Evolutionary conservation across 2,888 invertebrate species (phyloP), one percentile per base, ranked within the genome.

Genomic region (Tachina fera): DNA sequence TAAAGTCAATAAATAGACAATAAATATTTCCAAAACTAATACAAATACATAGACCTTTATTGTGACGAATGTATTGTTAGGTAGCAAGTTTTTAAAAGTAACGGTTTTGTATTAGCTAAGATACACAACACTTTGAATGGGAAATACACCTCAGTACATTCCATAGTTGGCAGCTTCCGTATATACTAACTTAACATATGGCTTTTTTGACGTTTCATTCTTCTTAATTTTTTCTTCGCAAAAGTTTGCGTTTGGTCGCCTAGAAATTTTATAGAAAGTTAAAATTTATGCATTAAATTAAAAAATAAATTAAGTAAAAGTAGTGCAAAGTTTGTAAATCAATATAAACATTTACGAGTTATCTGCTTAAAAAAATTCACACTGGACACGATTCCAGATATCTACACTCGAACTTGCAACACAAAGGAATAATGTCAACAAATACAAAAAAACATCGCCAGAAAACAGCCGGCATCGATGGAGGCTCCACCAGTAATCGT

Each of bases 391-490:
- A 22, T 22, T 51, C 19, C 10, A 56, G 16, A 43, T 16, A 47
- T 11, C 31, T 31, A 9, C 22, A 41, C 31, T 11, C 58, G 49
- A 47, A 1, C 56, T 43, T 56, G 22, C 51, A n/a, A 63, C 58
- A 63, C 45, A 45, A 31, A 45, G 75, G 19, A 76, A 86, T 86
- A 76, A 86, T 86, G 86, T 86, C 79, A 86, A 86, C 85, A 83
- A 86, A 86, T 56, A 31, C 79, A 16, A 79, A 68, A 83, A 83
- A 68, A 80, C 83, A 60, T 76, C 76, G 83, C 9, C 86, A 86
- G 53, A 86, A 79, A 79, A 65, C 74, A 75, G 65, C 75, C 70
- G 83, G 79, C 39, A 4, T 61, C 9, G 70, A 67, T 31, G 83
- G 67, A n/a, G 72, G 72, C 63, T 68, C 80, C 41, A 74, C 49